Conservation (phyloP, 2,113 vertebrate species). For the Anoplopoma fimbria region DNA sequence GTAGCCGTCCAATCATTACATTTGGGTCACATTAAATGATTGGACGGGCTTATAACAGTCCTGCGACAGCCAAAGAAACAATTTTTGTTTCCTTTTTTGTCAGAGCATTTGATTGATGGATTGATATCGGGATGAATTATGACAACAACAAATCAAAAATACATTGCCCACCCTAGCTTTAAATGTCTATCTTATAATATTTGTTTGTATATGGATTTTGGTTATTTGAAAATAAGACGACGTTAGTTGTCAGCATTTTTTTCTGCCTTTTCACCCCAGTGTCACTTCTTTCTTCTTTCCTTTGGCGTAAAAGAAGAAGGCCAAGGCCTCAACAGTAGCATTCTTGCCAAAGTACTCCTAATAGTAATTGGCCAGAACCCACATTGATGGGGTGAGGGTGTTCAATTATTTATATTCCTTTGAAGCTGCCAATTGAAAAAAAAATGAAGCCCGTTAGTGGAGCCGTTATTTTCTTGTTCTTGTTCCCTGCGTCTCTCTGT, state of each 20-base stretch:
- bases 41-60: too few relatives aligned
- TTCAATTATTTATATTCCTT: conserved; percentile 90
- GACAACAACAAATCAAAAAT: too few relatives aligned
- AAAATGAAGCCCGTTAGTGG: conserved; percentile 78
- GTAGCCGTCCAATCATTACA: too few relatives aligned
- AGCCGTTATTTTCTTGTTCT: conserved; percentile 74
- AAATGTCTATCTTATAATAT: neutral
- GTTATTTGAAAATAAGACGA: neutral
- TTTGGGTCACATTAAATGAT: too few relatives aligned
- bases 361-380: conserved; percentile 73
- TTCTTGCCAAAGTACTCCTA: conserved; percentile 52
- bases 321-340: conserved; percentile 44
- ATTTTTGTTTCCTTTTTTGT: too few relatives aligned
- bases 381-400: conserved; percentile 75
- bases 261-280: conserved; percentile 14
- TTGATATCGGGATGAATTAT: neutral
- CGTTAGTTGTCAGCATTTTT: conserved; percentile 25
- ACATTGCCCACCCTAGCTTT: too few relatives aligned
- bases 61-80: too few relatives aligned
- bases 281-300: conserved; percentile 1
- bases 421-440: conserved; percentile 83
- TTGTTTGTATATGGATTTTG: neutral
- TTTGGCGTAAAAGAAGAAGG: conserved; percentile 37
- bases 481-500: conserved; percentile 11
- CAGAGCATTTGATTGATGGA: too few relatives aligned